phyloP scores from a whole-genome alignment of 2,888 invertebrate species.

The Agonopterix alstromeriana region DNA sequence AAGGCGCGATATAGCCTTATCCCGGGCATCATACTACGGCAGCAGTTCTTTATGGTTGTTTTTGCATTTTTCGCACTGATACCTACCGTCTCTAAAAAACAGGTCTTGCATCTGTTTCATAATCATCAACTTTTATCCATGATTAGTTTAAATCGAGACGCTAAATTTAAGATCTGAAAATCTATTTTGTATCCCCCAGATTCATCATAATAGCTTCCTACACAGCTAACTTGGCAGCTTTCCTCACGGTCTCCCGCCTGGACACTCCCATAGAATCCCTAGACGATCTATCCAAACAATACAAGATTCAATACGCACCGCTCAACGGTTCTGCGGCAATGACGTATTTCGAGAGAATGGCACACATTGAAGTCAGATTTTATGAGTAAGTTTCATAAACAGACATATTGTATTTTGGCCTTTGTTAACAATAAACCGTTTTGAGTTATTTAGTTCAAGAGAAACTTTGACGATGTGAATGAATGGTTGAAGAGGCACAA shows the following conservation, averaged over 20 bases:
- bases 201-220: conserved; percentile 99
- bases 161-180: neutral
- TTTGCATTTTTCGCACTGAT: too few species aligned
- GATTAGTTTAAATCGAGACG: too few species aligned
- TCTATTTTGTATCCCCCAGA: conserved; percentile 33
- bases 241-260: conserved; percentile 94
- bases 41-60: too few species aligned
- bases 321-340: conserved; percentile 91
- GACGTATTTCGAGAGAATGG: conserved; percentile 97
- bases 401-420: neutral
- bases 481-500: too few species aligned
- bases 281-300: conserved; percentile 96
- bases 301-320: conserved; percentile 97
- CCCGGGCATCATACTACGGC: too few species aligned
- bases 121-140: too few species aligned
- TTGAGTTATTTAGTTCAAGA: too few species aligned
- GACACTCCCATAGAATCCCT: conserved; percentile 95
- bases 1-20: too few species aligned
- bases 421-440: neutral
- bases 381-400: conserved; percentile 84
- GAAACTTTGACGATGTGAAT: too few species aligned
- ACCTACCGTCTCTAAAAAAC: too few species aligned
- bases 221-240: conserved; percentile 98
- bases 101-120: too few species aligned
- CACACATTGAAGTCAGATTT: conserved; percentile 94